Evolutionary conservation across 1,140 invertebrate genomes (phyloP).

Genomic region (Drosophila kanapiae): DNA sequence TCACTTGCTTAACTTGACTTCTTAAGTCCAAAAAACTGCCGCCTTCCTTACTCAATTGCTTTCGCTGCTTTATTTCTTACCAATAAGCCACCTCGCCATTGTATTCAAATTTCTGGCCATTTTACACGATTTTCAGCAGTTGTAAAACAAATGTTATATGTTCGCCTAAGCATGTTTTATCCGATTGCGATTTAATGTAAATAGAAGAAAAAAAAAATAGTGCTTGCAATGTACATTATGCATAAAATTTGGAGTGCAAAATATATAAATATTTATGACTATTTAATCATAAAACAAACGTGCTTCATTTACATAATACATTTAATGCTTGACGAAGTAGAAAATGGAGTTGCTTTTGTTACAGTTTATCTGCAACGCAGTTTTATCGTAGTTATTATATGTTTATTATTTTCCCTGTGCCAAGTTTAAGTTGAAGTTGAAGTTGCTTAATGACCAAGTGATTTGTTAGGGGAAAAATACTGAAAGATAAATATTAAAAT

Average conservation of each 20-base stretch:
- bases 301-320: background rate
- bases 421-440: background rate
- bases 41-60: background rate
- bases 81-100: background rate
- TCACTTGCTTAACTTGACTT: background rate
- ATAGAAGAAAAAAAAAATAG: background rate
- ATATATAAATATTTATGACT: background rate
- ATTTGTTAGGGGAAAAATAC: background rate
- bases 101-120: constrained; percentile 4
- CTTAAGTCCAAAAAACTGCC: background rate
- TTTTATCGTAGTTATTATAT: background rate
- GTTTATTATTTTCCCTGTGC: background rate
- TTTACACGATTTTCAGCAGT: constrained; percentile 7
- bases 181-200: constrained; percentile 1
- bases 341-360: background rate
- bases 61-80: constrained; percentile 9
- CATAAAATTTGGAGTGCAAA: background rate
- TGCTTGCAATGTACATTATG: background rate
- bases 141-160: constrained; percentile 8
- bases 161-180: background rate
- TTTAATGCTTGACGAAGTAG: constrained; percentile 6
- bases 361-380: background rate
- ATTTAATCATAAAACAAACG: background rate
- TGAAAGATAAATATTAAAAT: background rate
- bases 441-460: no score